phyloP scores from a whole-genome alignment of 2,888 invertebrate genomes.

The Morpho achilles region DNA sequence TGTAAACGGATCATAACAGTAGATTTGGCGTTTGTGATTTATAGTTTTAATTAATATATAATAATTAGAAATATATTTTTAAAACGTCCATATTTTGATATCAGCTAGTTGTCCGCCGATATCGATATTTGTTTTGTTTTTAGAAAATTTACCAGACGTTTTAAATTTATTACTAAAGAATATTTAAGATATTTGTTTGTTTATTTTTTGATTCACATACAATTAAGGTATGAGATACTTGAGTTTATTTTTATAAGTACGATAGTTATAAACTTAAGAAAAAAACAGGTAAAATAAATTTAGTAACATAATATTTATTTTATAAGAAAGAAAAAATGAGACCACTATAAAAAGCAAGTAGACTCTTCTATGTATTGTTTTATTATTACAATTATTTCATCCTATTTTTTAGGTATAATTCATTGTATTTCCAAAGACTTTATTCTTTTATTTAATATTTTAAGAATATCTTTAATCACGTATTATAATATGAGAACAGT shows the following conservation, averaged over 20 bases:
- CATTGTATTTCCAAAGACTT: conserved; percentile 12
- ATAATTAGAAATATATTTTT: background rate
- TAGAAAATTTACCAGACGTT: background rate
- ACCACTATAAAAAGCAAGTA: background rate
- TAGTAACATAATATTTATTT: no score
- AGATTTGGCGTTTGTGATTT: conserved; percentile 41
- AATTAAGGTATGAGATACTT: no score
- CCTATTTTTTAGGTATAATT: background rate
- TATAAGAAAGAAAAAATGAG: no score
- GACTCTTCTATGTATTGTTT: background rate
- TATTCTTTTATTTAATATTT: background rate
- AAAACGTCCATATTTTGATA: background rate
- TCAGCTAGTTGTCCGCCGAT: background rate
- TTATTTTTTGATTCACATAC: no score
- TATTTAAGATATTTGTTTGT: no score
- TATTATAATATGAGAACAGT: no score
- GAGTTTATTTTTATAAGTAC: no score
- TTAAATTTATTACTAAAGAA: no score
- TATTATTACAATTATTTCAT: background rate
- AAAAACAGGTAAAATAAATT: no score
- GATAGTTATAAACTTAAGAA: no score
- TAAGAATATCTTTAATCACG: background rate
- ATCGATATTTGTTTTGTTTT: background rate
- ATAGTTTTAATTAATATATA: conserved; percentile 9
- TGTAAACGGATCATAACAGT: conserved; percentile 2